Base-by-base conservation (phyloP, 1,140 invertebrate genomes). In the Propsilocerus akamusi region DNA sequence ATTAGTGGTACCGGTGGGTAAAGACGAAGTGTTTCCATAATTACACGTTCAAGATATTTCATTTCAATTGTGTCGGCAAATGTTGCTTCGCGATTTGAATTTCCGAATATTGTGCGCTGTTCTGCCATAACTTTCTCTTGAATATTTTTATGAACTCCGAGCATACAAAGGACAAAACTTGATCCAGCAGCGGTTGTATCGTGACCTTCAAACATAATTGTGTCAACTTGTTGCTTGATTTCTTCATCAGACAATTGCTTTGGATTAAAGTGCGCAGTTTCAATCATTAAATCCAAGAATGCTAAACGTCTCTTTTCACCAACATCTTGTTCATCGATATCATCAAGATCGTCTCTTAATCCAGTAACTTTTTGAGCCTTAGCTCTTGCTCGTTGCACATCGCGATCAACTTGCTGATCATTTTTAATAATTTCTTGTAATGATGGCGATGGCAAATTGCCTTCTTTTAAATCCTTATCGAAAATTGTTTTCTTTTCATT, bases 1-100 rank as follows among this genome's bases (percentile, higher is more conserved):
- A 86, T 80, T 12, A 81, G 59, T 0, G 82, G 83, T 34, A 88
- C 84, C 51, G 83, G 81, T 55, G 86, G 86, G 56, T 78, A 88
- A 66, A 86, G 68, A 26, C 83, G 72, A 2, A 86, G 69, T 2
- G 80, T 72, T 63, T 86, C 83, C 64, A 86, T 79, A 10, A 86
- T 70, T 20, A 81, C 82, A 46, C 81, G 69, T 58, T 87, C 83
- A 25, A 86, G 65, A 56, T 84, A 87, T 54, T 83, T 84, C 76
- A 87, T 78, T 48, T 81, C 70, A 48, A 73, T 70, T 8, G 75
- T 83, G 57, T 80, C 78, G 46, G 72, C 74, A 64, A 76, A 85
- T 5, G 77, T 83, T 46, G 64, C 73, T 2, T 76, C 70, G 50
- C 78, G 63, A 56, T 80, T 75, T 3, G 78, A 78, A 54, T 81